phyloP scores from a whole-genome alignment of 64 coral and sea anemone genomes.

The Dendrophyllia cribrosa region DNA sequence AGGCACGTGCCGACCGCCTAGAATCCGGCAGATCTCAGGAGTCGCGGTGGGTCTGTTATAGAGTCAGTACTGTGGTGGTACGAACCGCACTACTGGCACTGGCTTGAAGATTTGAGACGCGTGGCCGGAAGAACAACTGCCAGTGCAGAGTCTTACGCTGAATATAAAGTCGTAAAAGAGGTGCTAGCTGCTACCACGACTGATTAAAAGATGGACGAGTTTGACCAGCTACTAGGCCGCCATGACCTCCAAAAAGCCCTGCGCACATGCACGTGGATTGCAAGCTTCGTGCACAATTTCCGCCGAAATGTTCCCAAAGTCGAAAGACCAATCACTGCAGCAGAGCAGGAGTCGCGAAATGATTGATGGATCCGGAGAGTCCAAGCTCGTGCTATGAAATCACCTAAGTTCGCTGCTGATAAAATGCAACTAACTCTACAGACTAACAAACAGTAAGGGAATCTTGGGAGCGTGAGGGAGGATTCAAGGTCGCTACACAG shows the following conservation, averaged over 20 bases:
- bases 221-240: conserved; percentile 18
- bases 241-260: conserved; percentile 51
- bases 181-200: conserved; percentile 12
- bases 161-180: conserved; percentile 31
- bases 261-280: conserved; percentile 34
- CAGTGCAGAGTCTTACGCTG: conserved; percentile 1
- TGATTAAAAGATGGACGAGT: background rate
- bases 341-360: background rate
- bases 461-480: background rate
- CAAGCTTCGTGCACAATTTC: conserved; percentile 39
- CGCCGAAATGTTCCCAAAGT: background rate
- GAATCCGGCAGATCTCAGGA: background rate
- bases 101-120: background rate
- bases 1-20: background rate
- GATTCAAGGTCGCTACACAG: background rate
- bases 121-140: background rate
- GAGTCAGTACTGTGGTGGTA: background rate
- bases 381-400: background rate
- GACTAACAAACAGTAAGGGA: conserved; percentile 10
- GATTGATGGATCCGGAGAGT: background rate
- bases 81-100: too few relatives aligned
- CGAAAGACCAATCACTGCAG: conserved; percentile 30
- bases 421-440: conserved; percentile 43
- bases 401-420: background rate
- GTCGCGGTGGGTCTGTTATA: background rate